These are phyloP conservation scores for Notamacropus eugenii DNA, from an alignment of 2,797 vertebrate species.

Conservation along the genomic window DNA sequence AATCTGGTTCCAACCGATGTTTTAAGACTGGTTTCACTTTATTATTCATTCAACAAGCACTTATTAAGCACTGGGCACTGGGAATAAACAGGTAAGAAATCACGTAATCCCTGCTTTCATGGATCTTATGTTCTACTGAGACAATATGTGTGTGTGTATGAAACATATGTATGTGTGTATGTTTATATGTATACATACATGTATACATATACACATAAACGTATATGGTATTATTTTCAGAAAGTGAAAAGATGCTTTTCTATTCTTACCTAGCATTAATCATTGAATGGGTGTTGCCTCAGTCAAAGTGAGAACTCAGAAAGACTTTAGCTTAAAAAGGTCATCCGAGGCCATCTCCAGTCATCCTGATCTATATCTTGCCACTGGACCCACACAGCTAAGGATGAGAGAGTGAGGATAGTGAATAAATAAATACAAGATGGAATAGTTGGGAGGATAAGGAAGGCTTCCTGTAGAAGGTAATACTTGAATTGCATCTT, in stretches of 20 bases:
- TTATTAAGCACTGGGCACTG: background rate
- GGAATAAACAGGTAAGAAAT: background rate
- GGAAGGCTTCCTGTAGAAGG: background rate
- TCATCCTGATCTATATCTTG: too few relatives aligned
- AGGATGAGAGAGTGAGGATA: too few relatives aligned
- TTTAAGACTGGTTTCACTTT: background rate
- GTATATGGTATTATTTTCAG: too few relatives aligned
- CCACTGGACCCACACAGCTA: too few relatives aligned
- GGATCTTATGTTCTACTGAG: background rate
- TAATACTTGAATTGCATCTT: background rate
- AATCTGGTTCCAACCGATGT: background rate
- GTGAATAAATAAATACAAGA: background rate
- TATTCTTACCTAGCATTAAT: too few relatives aligned
- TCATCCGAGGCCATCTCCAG: too few relatives aligned
- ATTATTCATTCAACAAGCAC: background rate
- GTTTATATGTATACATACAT: too few relatives aligned
- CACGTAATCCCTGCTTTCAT: background rate
- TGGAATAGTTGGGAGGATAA: background rate
- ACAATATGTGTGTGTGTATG: background rate
- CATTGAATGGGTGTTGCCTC: too few relatives aligned
- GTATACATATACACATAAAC: too few relatives aligned
- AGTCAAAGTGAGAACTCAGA: too few relatives aligned
- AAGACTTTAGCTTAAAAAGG: too few relatives aligned
- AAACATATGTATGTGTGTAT: background rate
- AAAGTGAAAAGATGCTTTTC: too few relatives aligned